Evolutionary conservation across 2,888 invertebrate species (phyloP).

Genomic region (Tachina grossa): DNA sequence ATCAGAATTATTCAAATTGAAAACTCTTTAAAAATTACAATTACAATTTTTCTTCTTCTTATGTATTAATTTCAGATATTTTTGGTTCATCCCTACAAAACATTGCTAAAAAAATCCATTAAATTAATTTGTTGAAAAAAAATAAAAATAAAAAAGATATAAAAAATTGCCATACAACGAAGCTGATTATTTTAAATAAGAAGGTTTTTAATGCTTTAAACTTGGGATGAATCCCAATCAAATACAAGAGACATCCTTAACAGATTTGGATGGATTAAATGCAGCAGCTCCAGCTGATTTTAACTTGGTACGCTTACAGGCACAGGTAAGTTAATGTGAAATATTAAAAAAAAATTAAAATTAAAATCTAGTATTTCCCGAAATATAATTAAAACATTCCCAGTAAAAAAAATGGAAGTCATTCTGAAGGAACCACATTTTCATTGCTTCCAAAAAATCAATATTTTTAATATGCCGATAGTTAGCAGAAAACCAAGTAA

Average conservation of each 20-base stretch:
- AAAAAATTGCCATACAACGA: constrained; percentile 36
- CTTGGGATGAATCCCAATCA: constrained; percentile 81
- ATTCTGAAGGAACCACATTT: too few relatives aligned
- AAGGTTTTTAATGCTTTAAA: constrained; percentile 62
- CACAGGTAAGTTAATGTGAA: constrained; percentile 72
- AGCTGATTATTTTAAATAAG: constrained; percentile 36
- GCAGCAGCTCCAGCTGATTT: constrained; percentile 59
- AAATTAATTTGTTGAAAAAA: neutral
- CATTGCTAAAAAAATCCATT: neutral
- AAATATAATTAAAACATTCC: neutral
- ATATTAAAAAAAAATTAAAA: neutral
- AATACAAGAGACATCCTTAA: constrained; percentile 80
- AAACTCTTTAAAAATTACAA: neutral
- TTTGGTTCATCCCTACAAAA: neutral
- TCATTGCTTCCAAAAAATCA: too few relatives aligned
- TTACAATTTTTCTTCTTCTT: neutral
- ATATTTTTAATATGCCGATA: too few relatives aligned
- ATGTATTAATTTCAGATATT: constrained; percentile 4
- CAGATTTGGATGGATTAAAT: constrained; percentile 80
- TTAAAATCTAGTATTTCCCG: neutral
- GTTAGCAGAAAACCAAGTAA: too few relatives aligned
- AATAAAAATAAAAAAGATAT: neutral
- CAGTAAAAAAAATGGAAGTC: too few relatives aligned
- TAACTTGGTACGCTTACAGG: constrained; percentile 75
- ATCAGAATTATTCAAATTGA: neutral